phyloP scores from a whole-genome alignment of 2,888 invertebrate species.

The Thymelicus acteon region DNA sequence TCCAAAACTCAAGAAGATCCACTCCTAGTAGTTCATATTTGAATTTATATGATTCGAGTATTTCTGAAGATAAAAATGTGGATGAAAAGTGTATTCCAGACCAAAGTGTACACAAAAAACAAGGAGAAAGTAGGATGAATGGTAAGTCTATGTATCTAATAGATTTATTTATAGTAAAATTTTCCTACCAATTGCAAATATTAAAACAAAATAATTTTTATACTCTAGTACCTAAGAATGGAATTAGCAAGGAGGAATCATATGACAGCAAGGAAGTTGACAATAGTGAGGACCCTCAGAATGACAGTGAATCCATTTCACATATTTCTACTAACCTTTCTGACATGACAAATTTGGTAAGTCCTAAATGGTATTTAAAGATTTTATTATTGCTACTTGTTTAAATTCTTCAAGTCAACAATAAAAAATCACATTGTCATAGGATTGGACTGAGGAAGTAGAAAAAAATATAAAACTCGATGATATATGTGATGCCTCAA shows the following conservation, averaged over 20 bases:
- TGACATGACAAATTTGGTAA: conserved; percentile 76
- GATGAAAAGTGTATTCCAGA: conserved; percentile 52
- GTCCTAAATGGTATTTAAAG: conserved; percentile 38
- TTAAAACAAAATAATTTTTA: conserved; percentile 18
- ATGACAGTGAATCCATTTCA: conserved; percentile 69
- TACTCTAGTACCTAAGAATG: conserved; percentile 68
- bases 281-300: conserved; percentile 55
- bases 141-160: conserved; percentile 54
- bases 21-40: conserved; percentile 75
- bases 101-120: conserved; percentile 59
- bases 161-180: no score
- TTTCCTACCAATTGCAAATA: background rate
- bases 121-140: conserved; percentile 59
- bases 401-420: background rate
- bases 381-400: background rate
- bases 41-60: conserved; percentile 70
- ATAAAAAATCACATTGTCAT: background rate
- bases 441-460: conserved; percentile 83
- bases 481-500: conserved; percentile 68
- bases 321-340: conserved; percentile 69
- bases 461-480: conserved; percentile 78
- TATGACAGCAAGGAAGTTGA: conserved; percentile 48
- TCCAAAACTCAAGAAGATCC: conserved; percentile 69
- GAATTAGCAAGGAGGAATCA: conserved; percentile 50
- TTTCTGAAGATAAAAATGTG: conserved; percentile 55